Evolutionary conservation across 2,888 invertebrate genomes (phyloP).

Genomic region (Xestia sexstrigata): DNA sequence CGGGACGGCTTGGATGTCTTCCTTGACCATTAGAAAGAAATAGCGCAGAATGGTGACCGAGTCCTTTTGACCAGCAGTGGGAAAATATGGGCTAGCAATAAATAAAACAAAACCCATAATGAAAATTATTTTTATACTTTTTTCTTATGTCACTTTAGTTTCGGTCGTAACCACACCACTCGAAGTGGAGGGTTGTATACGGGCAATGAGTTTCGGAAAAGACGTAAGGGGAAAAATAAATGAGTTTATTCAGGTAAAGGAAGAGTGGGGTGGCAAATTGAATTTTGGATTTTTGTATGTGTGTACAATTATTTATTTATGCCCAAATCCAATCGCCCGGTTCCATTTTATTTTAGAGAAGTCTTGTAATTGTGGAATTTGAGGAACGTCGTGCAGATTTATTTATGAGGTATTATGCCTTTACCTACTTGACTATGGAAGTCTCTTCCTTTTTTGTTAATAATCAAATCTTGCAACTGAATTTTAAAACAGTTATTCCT

Average conservation of each 20-base stretch:
- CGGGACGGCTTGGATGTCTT: not conserved
- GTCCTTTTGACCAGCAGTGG: not conserved
- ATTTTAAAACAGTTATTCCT: no score
- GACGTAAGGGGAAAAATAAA: slow-evolving; percentile 34
- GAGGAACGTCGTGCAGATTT: not conserved
- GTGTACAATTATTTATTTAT: slow-evolving; percentile 41
- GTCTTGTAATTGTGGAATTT: slow-evolving; percentile 10
- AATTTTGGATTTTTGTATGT: slow-evolving; percentile 31
- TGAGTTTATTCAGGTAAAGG: slow-evolving; percentile 41
- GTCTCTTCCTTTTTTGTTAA: no score
- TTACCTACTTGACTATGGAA: not conserved
- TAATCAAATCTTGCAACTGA: no score
- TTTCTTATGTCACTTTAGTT: not conserved
- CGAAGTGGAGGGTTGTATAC: not conserved
- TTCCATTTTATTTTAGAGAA: slow-evolving; percentile 26
- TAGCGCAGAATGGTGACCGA: not conserved
- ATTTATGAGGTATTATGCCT: not conserved
- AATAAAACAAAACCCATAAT: not conserved
- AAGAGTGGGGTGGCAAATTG: slow-evolving; percentile 35
- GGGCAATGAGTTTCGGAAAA: slow-evolving; percentile 24
- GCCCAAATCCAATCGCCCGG: slow-evolving; percentile 16
- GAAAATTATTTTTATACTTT: not conserved
- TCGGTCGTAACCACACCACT: not conserved
- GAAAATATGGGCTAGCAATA: not conserved
- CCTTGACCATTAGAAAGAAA: not conserved